Percentiles rank a stretch among this genome's conserved stretches.
Conservation (phyloP, 2,888 invertebrate genomes). For the Limenitis camilla region DNA sequence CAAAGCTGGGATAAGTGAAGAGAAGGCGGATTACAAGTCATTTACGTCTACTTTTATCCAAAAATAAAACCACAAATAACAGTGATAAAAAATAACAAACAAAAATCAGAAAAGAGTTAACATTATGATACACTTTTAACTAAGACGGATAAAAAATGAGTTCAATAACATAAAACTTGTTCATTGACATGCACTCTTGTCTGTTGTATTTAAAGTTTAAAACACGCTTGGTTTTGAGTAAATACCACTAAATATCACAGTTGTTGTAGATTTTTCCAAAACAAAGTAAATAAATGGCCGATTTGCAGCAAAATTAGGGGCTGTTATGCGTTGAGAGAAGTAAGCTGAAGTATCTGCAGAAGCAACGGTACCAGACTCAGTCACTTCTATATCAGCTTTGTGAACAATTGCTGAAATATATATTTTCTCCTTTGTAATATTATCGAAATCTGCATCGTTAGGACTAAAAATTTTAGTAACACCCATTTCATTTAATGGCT, state of each 20-base stretch:
- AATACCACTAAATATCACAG: conserved; percentile 79
- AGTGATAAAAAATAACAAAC: too few relatives aligned
- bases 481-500: conserved; percentile 77
- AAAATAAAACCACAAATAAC: too few relatives aligned
- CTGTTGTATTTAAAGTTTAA: conserved; percentile 22
- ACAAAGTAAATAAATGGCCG: conserved; percentile 80
- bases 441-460: conserved; percentile 69
- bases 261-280: conserved; percentile 77
- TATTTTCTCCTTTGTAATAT: conserved; percentile 70
- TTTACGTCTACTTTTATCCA: too few relatives aligned
- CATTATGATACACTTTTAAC: too few relatives aligned
- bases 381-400: conserved; percentile 82
- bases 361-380: conserved; percentile 83
- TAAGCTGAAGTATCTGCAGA: conserved; percentile 72
- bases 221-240: conserved; percentile 62
- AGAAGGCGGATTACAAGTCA: too few relatives aligned
- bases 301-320: conserved; percentile 78
- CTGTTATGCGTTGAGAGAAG: conserved; percentile 70
- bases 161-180: too few relatives aligned
- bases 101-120: too few relatives aligned
- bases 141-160: too few relatives aligned
- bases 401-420: conserved; percentile 79
- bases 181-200: too few relatives aligned
- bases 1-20: too few relatives aligned
- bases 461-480: conserved; percentile 78